phyloP scores from a whole-genome alignment of 2,888 invertebrate genomes.

The Loripinus fragilis region DNA sequence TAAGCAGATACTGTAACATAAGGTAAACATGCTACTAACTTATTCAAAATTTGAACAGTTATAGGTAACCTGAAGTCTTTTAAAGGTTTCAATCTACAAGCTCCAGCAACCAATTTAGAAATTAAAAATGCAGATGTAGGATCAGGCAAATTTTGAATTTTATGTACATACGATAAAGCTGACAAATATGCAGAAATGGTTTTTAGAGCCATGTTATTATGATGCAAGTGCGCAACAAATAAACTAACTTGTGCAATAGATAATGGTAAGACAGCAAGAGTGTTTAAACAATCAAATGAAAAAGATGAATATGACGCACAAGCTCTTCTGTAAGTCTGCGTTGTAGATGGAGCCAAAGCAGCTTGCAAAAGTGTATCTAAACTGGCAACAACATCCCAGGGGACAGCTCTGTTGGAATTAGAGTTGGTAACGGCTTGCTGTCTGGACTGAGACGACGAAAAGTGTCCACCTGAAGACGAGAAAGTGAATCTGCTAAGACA shows the following conservation, averaged over 20 bases:
- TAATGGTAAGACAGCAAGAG: neutral
- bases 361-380: neutral
- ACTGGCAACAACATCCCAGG: constrained; percentile 17
- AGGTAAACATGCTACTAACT: neutral
- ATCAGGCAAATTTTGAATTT: neutral
- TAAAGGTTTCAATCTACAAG: neutral
- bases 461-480: constrained; percentile 28
- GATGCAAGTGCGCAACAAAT: constrained; percentile 11
- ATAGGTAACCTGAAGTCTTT: neutral
- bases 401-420: neutral
- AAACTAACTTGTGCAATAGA: neutral
- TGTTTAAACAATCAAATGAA: neutral
- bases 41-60: neutral
- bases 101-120: neutral
- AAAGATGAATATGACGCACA: neutral
- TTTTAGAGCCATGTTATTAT: neutral
- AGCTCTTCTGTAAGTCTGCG: neutral
- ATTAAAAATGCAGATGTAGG: constrained; percentile 16
- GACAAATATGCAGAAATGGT: constrained; percentile 20
- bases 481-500: constrained; percentile 28
- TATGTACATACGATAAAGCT: constrained; percentile 17
- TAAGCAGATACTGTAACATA: neutral
- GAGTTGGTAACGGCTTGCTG: constrained; percentile 2
- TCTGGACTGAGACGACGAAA: constrained; percentile 30
- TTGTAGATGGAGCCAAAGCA: constrained; percentile 15